A percentile compares a stretch with the other conserved stretches of the same genome.
These are phyloP conservation scores for Hystrix cristata DNA, from an alignment of 2,113 vertebrate genomes.

Conservation along the genomic window DNA sequence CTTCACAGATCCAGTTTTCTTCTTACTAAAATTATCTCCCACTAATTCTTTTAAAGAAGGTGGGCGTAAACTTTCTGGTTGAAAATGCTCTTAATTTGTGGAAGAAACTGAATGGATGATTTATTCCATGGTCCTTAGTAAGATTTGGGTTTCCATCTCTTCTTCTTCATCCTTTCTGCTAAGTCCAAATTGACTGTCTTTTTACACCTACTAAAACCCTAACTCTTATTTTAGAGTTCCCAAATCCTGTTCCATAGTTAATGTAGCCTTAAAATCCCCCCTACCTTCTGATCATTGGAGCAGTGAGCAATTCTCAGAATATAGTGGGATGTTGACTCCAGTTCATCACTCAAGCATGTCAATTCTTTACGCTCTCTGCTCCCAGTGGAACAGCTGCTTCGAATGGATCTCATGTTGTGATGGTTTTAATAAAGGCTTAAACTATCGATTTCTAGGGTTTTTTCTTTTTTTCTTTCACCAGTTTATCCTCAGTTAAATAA, in stretches of 20 bases:
- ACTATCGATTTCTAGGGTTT: background rate
- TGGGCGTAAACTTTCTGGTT: background rate
- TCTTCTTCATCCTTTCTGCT: background rate
- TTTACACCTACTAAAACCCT: background rate
- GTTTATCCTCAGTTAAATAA: background rate
- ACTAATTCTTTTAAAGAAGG: background rate
- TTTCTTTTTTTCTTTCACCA: background rate
- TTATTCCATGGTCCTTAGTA: background rate
- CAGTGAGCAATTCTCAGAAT: background rate
- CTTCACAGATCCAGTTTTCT: constrained; percentile 11
- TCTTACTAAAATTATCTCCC: background rate
- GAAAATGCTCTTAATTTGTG: background rate
- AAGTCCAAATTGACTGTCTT: background rate
- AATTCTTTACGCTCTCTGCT: background rate
- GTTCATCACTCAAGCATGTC: background rate
- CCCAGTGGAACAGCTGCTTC: background rate
- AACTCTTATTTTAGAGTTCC: background rate
- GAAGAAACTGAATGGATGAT: background rate
- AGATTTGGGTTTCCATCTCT: background rate
- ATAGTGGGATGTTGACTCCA: background rate
- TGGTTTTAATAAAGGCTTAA: background rate
- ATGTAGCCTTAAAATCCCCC: background rate
- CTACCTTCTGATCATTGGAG: background rate
- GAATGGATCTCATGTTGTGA: background rate
- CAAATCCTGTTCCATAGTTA: background rate